Percentiles rank a stretch among this genome's conserved stretches.
phyloP scores from a whole-genome alignment of 2,888 invertebrate genomes.

The Malthinus seriepunctatus region DNA sequence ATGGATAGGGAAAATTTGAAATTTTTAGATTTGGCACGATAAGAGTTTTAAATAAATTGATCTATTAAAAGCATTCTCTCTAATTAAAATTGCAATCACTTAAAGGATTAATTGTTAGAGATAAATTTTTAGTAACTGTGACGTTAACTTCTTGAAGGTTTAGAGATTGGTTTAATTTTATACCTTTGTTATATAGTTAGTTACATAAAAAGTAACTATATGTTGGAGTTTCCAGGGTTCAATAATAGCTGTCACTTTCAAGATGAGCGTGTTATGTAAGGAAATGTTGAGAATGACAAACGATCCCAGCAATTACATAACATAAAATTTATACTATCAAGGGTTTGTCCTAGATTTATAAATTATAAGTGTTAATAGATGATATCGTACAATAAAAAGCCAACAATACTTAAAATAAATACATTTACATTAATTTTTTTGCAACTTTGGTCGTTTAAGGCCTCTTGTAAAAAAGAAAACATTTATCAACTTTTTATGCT shows the following conservation, averaged over 20 bases:
- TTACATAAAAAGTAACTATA: constrained; percentile 9
- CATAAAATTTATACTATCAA: constrained; percentile 24
- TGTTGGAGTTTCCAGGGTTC: not conserved
- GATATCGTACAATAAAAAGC: constrained; percentile 1
- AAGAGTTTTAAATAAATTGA: no score
- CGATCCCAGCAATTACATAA: constrained; percentile 25
- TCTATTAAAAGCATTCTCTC: no score
- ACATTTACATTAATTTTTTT: not conserved
- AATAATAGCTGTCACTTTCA: constrained; percentile 10
- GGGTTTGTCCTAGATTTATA: constrained; percentile 13
- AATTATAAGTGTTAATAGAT: constrained; percentile 9
- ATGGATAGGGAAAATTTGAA: no score
- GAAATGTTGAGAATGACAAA: constrained; percentile 29
- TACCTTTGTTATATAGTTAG: no score
- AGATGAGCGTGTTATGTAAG: constrained; percentile 17
- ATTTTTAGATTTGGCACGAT: no score
- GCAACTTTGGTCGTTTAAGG: not conserved
- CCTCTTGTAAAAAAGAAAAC: no score
- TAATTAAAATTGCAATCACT: no score
- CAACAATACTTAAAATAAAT: not conserved
- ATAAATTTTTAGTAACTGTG: no score
- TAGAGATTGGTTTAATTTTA: no score
- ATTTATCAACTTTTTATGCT: no score
- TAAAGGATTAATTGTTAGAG: no score
- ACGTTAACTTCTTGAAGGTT: no score